Evolutionary conservation across 2,888 invertebrate species (phyloP).

Genomic region (Thymelicus lineola): DNA sequence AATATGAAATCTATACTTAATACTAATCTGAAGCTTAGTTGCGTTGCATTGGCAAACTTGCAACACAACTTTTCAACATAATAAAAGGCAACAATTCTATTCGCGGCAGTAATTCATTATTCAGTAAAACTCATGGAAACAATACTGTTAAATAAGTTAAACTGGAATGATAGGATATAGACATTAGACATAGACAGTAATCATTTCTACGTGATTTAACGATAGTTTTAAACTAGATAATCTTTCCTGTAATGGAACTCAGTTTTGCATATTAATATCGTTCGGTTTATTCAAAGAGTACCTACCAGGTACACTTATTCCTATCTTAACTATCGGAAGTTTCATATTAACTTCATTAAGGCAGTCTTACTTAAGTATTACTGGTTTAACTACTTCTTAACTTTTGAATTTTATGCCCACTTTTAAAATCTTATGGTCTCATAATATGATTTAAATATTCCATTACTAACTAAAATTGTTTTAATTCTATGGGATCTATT

Average conservation of each 20-base stretch:
- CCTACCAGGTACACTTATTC: background rate
- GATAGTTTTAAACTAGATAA: background rate
- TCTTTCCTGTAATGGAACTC: slow-evolving; percentile 9
- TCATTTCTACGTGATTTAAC: slow-evolving; percentile 12
- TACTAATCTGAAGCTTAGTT: too few relatives aligned
- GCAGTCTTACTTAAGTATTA: background rate
- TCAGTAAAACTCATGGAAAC: too few relatives aligned
- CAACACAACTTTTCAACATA: too few relatives aligned
- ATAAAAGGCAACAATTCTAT: too few relatives aligned
- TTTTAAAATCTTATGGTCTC: slow-evolving; percentile 10
- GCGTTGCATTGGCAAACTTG: too few relatives aligned
- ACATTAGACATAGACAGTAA: background rate
- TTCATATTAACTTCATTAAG: slow-evolving; percentile 20
- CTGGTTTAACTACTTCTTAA: slow-evolving; percentile 8
- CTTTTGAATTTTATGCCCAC: slow-evolving; percentile 12
- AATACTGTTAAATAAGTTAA: too few relatives aligned
- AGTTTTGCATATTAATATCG: background rate
- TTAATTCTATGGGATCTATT: too few relatives aligned
- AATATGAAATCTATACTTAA: too few relatives aligned
- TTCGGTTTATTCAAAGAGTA: background rate
- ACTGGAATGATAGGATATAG: too few relatives aligned
- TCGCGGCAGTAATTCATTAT: too few relatives aligned
- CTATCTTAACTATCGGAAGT: slow-evolving; percentile 26
- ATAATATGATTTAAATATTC: too few relatives aligned
- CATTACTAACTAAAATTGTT: too few relatives aligned